phyloP scores from a whole-genome alignment of 2,888 invertebrate genomes.

The Pammene fasciana region DNA sequence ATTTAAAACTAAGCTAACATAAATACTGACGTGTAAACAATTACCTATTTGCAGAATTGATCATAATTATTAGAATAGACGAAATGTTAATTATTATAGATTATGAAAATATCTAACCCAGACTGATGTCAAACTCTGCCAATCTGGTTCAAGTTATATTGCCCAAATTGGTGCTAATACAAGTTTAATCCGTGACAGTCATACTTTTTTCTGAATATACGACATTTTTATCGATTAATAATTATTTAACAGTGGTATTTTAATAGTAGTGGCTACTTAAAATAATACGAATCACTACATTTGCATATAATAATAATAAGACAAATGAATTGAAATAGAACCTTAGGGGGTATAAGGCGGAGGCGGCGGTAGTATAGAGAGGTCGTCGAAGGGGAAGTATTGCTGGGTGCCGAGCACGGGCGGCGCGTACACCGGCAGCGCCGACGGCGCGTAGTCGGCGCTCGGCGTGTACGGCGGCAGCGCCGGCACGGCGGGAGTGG shows the following conservation, averaged over 20 bases:
- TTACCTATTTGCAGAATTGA: background rate
- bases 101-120: background rate
- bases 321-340: background rate
- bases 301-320: background rate
- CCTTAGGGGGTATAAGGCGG: conserved; percentile 81
- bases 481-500: conserved; percentile 82
- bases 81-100: background rate
- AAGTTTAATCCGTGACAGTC: background rate
- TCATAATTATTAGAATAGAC: background rate
- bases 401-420: conserved; percentile 72
- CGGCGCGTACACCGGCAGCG: conserved; percentile 66
- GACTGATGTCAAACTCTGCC: background rate
- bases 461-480: conserved; percentile 85
- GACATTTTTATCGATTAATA: background rate
- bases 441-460: conserved; percentile 65
- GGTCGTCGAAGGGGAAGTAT: conserved; percentile 78
- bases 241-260: background rate
- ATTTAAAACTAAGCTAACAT: conserved; percentile 12
- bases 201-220: background rate
- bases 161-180: background rate
- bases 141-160: background rate
- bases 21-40: conserved; percentile 29
- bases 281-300: background rate
- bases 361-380: conserved; percentile 77
- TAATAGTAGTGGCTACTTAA: conserved; percentile 8